Evolutionary conservation across 2,888 invertebrate genomes (phyloP).

Genomic region (Drosophila mimetica): DNA sequence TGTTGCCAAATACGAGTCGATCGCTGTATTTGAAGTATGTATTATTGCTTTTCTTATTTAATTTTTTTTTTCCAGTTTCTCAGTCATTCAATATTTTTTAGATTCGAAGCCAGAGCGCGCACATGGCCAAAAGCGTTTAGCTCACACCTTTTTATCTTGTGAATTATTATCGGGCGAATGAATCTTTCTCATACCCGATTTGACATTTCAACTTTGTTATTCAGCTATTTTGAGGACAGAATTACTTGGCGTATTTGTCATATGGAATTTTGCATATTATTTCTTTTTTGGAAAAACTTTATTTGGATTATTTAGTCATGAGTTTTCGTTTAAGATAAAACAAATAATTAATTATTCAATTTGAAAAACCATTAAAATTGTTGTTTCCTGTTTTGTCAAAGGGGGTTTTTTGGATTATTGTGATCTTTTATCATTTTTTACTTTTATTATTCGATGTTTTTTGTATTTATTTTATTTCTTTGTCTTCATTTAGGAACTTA

Average conservation of each 20-base stretch:
- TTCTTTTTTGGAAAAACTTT: not conserved
- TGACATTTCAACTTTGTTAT: slow-evolving; percentile 29
- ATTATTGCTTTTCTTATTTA: slow-evolving; percentile 53
- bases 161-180: slow-evolving; percentile 48
- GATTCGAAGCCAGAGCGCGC: slow-evolving; percentile 32
- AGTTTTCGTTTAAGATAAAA: too few species aligned
- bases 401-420: not conserved
- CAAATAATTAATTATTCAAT: not conserved
- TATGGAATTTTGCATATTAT: slow-evolving; percentile 4
- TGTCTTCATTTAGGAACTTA: slow-evolving; percentile 1
- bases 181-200: slow-evolving; percentile 35
- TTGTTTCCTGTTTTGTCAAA: not conserved
- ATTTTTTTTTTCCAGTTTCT: slow-evolving; percentile 23
- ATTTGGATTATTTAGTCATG: too few species aligned
- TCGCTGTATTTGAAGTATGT: slow-evolving; percentile 60
- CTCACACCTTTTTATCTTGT: slow-evolving; percentile 39
- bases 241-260: not conserved
- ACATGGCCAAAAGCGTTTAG: slow-evolving; percentile 56
- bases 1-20: slow-evolving; percentile 49
- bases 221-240: slow-evolving; percentile 15
- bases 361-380: not conserved
- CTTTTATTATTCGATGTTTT: not conserved
- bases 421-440: not conserved
- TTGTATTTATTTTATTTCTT: not conserved
- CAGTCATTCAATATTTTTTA: slow-evolving; percentile 40